Evolutionary conservation across 2,888 invertebrate species (phyloP), one percentile per base, ranked within the genome.

Genomic region (Mythimna vitellina): DNA sequence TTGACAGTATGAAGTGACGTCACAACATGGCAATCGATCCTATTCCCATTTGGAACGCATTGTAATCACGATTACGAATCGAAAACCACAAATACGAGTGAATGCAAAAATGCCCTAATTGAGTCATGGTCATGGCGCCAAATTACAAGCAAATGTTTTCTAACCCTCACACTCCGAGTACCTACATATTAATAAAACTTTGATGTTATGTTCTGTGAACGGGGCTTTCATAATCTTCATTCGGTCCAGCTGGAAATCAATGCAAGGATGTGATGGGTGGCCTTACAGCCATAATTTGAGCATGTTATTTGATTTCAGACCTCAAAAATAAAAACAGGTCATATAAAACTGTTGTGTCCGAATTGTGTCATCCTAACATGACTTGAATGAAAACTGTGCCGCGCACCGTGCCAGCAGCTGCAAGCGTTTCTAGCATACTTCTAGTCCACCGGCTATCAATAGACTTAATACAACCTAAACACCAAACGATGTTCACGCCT

Each of bases 311-410:
- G 17, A 46, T 20, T 46, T 17, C 46, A 17, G 17, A 46, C 17
- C 46, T 46, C 17, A 46, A 46, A 46, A 6, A 46, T n/a, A 42
- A 3, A 51, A 49, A 20, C 20, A 49, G 20, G 49, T 49, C 20
- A 49, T 20, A 6, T 51, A 8, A 51, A n/a, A 9, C 7, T 53
- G 71, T 46, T 25, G 29, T 46, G 17, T 46, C 46, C 17, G 20
- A 46, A 17, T 46, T 17, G 46, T 38, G 20, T 20, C 57, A 29
- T 57, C 29, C 22, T 42, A 14, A 12, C 20, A 8, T 32, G 32
- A n/a, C 17, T 56, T 58, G 32, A 60, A 68, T 74, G 22, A 20
- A 22, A 65, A 68, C 32, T 25, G 1, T 9, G 12, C 35, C 38
- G 46, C 8, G n/a, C 25, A 25, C 10, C 29, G 10, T 25, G 25